A percentile compares a stretch with the other conserved stretches of the same genome.
Evolutionary conservation across 1,140 invertebrate genomes (phyloP).

Genomic region (Lucilia cuprina): DNA sequence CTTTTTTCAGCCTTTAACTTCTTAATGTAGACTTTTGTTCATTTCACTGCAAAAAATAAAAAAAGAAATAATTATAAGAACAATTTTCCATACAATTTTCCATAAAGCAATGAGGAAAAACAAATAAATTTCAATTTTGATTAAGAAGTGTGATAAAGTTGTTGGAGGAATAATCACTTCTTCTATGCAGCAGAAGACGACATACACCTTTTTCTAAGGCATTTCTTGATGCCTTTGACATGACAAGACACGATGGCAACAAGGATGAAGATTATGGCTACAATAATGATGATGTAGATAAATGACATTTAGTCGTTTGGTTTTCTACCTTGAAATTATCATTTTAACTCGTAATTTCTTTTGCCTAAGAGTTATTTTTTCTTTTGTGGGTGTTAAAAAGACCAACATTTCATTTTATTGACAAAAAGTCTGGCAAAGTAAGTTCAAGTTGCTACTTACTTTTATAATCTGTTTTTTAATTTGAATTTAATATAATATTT

Average conservation of each 20-base stretch:
- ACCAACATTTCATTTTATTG: not conserved
- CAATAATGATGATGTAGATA: not conserved
- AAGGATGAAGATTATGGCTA: not conserved
- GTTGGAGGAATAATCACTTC: not conserved
- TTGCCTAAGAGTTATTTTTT: not conserved
- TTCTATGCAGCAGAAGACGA: not conserved
- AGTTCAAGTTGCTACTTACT: not conserved
- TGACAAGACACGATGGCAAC: not conserved
- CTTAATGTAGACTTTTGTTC: not conserved
- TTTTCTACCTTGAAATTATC: not conserved
- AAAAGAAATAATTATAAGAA: slow-evolving; percentile 5
- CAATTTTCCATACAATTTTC: slow-evolving; percentile 10
- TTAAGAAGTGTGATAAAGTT: slow-evolving; percentile 2
- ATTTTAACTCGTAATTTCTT: not conserved
- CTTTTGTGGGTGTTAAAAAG: not conserved
- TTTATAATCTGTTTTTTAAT: not conserved
- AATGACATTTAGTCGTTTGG: not conserved
- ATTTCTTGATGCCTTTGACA: not conserved
- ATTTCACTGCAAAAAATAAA: not conserved
- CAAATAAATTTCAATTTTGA: slow-evolving; percentile 12
- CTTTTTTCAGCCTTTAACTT: not conserved
- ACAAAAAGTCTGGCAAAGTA: not conserved
- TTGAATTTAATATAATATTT: not conserved
- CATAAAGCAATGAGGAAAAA: slow-evolving; percentile 11
- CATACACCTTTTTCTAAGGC: not conserved